Evolutionary conservation across 2,113 vertebrate genomes (phyloP).

Genomic region (Sus scrofa): T2T-Sscrofa CM000825.6:42854501-42855000

Average conservation of each 20-base stretch:
- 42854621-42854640: background rate
- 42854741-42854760: background rate
- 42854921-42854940: background rate
- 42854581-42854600: background rate
- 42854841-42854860: background rate
- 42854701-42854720: background rate
- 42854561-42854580: background rate
- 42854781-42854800: background rate
- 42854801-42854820: background rate
- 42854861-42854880: background rate
- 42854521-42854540: background rate
- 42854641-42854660: background rate
- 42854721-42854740: background rate
- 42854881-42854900: background rate
- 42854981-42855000: background rate
- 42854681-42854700: background rate
- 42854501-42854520: background rate
- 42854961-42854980: background rate
- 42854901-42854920: accelerated
- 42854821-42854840: background rate
- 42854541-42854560: background rate
- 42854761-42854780: background rate
- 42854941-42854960: background rate
- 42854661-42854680: background rate
- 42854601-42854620: background rate